Base-by-base conservation (phyloP, 1,140 invertebrate species). In the Zaprionus capensis region DNA sequence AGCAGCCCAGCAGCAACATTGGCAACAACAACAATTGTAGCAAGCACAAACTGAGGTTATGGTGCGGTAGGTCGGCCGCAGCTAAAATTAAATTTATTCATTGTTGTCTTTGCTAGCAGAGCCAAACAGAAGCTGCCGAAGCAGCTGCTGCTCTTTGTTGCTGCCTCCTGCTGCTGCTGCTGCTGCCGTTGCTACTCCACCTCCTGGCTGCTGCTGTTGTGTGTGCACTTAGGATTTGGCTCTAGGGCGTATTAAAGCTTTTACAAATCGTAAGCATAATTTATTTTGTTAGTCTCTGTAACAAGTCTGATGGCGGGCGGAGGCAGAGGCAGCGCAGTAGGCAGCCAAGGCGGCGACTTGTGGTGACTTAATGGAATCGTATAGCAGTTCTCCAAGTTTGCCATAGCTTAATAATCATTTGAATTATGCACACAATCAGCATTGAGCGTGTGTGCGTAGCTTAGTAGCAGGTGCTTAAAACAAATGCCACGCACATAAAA, bases 81-180 rank as follows among this genome's bases (percentile, higher is more conserved):
- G 81, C 74, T 78, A 87, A 87, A 87, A 87, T 87, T 87, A 91
- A 88, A 88, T 88, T 88, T 88, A 90, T 88, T 90, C 84, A 88
- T 88, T 88, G 84, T 90, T 88, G 84, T 87, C 84, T 88, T 84
- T 84, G 70, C 62, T 44, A 66, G 57, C 46, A 28, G 68, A 46
- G 41, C 41, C 41, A 46, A 46, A 46, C 41, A 46, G 41, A 46
- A 17, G 41, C 41, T 17, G 41, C n/a, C n/a, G 41, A 38, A 71
- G n/a, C 66, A 65, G 28, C 65, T 75, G 34, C 64, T 56, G 46
- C 56, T 31, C 28, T 7, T 31, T 71, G 59, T 31, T 61, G 46
- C 59, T 74, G 2, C n/a, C 44, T 36, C 22, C 38, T 56, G 31
- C 58, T 70, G 71, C 12, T 55, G 9, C 24, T 28, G 53, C 49